Base-by-base conservation (phyloP, 2,113 vertebrate species). In the Numida meleagris region DNA sequence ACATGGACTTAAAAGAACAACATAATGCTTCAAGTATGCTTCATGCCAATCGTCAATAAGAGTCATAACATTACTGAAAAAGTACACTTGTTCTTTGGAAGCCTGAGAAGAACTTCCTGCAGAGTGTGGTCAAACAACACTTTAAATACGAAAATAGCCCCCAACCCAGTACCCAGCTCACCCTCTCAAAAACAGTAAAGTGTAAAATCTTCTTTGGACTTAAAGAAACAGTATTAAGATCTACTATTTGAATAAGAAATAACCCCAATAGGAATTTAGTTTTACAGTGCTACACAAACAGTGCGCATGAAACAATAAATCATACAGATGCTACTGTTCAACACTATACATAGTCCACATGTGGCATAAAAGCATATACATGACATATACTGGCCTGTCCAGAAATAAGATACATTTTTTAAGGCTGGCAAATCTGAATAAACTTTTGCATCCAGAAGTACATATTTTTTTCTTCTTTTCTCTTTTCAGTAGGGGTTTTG, bases 151-250 rank as follows among this genome's bases (percentile, higher is more conserved):
- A 97, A 79, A 96, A 90, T 89, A 77, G 23, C 5, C 42, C 93
- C 57, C 62, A 95, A 61, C 43, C 29, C 57, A 90, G 82, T 62
- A 34, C 0, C 1, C 67, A 95, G 59, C 53, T 1, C 29, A 6
- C 43, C 71, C 34, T 84, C 83, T 87, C 74, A 65, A 82, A 94
- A 95, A 83, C n/a, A 96, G 72, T 93, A 94, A 97, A 98, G 92
- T 94, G 93, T 94, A 95, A 96, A 74, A 82, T 95, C 94, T 96
- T 98, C 98, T 98, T 98, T 98, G 98, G 97, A 97, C 96, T 97
- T 97, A 97, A 98, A 97, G 95, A 97, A 98, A 98, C 93, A 96
- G 92, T 95, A 94, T 96, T 92, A 97, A 97, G 90, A 95, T 94
- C 96, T 91, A 90, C 67, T 89, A 94, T 93, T 88, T 95, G 88